Conservation (phyloP, 2,113 vertebrate genomes). For the Zingel zingel region DNA sequence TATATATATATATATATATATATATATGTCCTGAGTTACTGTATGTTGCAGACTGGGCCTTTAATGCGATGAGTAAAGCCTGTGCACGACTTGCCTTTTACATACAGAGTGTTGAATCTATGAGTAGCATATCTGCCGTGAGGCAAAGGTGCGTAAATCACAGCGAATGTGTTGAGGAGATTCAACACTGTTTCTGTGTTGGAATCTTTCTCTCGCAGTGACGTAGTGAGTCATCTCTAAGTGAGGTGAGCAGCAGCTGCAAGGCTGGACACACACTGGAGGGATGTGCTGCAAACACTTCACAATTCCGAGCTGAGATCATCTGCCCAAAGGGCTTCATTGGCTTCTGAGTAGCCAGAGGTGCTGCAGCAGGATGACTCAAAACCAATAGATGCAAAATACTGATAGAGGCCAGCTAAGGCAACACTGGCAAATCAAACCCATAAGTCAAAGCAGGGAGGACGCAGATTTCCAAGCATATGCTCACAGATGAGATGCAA, state of each 20-base stretch:
- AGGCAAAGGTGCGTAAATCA: constrained; percentile 38
- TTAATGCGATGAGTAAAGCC: constrained; percentile 31
- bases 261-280: constrained; percentile 13
- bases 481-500: constrained; percentile 20
- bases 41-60: not conserved
- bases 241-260: constrained; percentile 30
- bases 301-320: constrained; percentile 4
- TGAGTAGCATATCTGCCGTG: constrained; percentile 30
- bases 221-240: constrained; percentile 43
- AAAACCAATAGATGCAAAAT: constrained; percentile 13
- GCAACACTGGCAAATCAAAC: constrained; percentile 25
- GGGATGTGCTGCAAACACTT: constrained; percentile 24
- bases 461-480: constrained; percentile 18
- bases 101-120: constrained; percentile 14
- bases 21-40: too few species aligned
- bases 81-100: constrained; percentile 6
- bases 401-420: constrained; percentile 16
- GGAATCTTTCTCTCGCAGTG: constrained; percentile 6
- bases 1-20: too few species aligned
- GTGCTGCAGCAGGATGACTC: constrained; percentile 28
- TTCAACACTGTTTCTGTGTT: not conserved
- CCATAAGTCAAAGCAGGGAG: constrained; percentile 16
- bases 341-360: constrained; percentile 14
- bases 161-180: constrained; percentile 25
- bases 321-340: constrained; percentile 7